Percentiles rank a stretch among this genome's conserved stretches.
phyloP scores from a whole-genome alignment of 2,797 vertebrate species.

The Xenopus petersii region DNA sequence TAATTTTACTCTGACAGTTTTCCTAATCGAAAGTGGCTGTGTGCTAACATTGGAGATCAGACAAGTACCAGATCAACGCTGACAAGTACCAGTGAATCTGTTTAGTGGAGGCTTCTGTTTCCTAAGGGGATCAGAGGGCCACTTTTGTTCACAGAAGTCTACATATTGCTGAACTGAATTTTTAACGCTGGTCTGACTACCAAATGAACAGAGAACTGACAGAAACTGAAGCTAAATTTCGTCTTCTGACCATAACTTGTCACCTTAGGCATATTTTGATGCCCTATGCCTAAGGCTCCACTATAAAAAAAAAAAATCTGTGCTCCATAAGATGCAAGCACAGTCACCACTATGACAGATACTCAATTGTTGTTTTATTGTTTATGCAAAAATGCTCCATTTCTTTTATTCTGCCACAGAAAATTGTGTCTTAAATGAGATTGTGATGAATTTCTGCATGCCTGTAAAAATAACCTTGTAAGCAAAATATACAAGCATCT shows the following conservation, averaged over 20 bases:
- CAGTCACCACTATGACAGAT: not conserved
- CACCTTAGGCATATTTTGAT: not conserved
- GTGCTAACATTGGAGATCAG: conserved; percentile 25
- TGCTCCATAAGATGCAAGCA: no score
- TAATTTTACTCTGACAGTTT: conserved; percentile 33
- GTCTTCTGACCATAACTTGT: not conserved
- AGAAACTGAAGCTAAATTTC: not conserved
- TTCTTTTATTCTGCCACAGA: not conserved
- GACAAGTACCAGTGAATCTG: conserved; percentile 27
- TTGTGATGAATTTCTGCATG: not conserved
- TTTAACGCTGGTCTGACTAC: not conserved
- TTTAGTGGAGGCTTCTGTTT: conserved; percentile 14
- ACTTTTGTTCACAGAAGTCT: not conserved
- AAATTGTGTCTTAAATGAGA: not conserved
- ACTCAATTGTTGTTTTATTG: not conserved
- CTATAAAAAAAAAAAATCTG: no score
- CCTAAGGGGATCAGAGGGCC: conserved; percentile 24
- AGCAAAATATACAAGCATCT: not conserved
- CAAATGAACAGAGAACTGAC: not conserved
- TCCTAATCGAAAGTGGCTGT: conserved; percentile 34
- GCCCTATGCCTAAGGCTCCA: not conserved
- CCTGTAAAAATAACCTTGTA: not conserved
- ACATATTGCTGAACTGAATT: not conserved
- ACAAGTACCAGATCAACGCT: conserved; percentile 24
- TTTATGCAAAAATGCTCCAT: not conserved